Evolutionary conservation across 2,797 vertebrate species (phyloP).

Genomic region (Thalassophryne amazonica): DNA sequence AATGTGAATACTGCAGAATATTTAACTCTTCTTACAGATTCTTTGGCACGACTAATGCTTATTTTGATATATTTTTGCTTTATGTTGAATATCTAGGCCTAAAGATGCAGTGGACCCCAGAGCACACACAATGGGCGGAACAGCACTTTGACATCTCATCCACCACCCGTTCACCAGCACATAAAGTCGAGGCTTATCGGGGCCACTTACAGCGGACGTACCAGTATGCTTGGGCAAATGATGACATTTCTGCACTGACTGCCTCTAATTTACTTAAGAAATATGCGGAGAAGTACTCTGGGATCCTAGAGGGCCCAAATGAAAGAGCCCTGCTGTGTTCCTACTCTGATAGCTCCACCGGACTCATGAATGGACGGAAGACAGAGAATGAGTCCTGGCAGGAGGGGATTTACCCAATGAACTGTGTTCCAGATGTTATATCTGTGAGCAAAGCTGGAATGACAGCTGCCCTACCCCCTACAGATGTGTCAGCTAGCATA

Average conservation of each 20-base stretch:
- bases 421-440: slow-evolving; percentile 95
- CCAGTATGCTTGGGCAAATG: slow-evolving; percentile 98
- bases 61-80: slow-evolving; percentile 55
- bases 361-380: slow-evolving; percentile 94
- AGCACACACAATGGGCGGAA: slow-evolving; percentile 99
- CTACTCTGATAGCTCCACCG: slow-evolving; percentile 87
- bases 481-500: slow-evolving; percentile 91
- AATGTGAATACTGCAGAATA: neutral
- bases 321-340: slow-evolving; percentile 93
- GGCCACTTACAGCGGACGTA: slow-evolving; percentile 97
- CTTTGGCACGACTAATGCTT: slow-evolving; percentile 16
- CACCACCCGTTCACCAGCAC: slow-evolving; percentile 96
- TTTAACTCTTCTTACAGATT: neutral
- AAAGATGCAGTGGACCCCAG: slow-evolving; percentile 99
- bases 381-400: slow-evolving; percentile 96
- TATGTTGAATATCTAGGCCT: slow-evolving; percentile 83
- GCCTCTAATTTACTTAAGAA: slow-evolving; percentile 98
- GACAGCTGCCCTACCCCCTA: slow-evolving; percentile 88
- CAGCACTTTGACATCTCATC: slow-evolving; percentile 99
- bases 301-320: slow-evolving; percentile 92
- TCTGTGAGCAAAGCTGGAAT: slow-evolving; percentile 94
- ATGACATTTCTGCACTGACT: slow-evolving; percentile 97
- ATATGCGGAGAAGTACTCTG: slow-evolving; percentile 98
- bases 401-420: slow-evolving; percentile 96
- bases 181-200: slow-evolving; percentile 97